Evolutionary conservation across 2,113 vertebrate genomes (phyloP).

Genomic region (Sminthopsis crassicaudata): DNA sequence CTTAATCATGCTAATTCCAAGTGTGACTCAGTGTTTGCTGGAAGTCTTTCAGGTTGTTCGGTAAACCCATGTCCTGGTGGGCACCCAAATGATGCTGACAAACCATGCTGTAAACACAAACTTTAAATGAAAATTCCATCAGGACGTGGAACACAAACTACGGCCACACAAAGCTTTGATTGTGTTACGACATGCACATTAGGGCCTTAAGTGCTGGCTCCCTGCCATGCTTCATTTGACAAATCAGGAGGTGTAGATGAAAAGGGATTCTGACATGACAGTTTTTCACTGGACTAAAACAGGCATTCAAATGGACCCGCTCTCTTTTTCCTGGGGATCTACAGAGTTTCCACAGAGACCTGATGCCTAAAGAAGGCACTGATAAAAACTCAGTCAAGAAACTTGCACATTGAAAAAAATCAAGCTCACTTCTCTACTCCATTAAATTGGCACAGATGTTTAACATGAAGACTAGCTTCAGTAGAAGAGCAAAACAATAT

Average conservation of each 20-base stretch:
- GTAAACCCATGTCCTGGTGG: slow-evolving; percentile 10
- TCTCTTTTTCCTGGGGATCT: background rate
- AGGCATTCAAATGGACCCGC: background rate
- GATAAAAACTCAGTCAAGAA: background rate
- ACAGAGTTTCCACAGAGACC: background rate
- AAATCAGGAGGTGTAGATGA: background rate
- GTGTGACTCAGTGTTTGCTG: slow-evolving; percentile 10
- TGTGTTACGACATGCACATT: background rate
- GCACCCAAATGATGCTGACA: background rate
- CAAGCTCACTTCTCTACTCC: background rate
- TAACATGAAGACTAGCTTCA: background rate
- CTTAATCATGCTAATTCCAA: background rate
- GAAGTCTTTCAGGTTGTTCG: slow-evolving; percentile 17
- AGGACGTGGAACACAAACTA: background rate
- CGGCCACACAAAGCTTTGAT: background rate
- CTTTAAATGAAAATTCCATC: background rate
- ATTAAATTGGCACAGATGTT: background rate
- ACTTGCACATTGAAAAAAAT: background rate
- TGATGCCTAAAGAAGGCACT: background rate
- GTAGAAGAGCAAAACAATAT: background rate
- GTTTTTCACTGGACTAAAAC: background rate
- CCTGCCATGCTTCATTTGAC: background rate
- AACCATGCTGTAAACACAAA: background rate
- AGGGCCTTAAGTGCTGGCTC: background rate
- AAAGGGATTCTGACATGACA: background rate